phyloP scores from a whole-genome alignment of 2,797 vertebrate genomes.

The Acridotheres tristis region DNA sequence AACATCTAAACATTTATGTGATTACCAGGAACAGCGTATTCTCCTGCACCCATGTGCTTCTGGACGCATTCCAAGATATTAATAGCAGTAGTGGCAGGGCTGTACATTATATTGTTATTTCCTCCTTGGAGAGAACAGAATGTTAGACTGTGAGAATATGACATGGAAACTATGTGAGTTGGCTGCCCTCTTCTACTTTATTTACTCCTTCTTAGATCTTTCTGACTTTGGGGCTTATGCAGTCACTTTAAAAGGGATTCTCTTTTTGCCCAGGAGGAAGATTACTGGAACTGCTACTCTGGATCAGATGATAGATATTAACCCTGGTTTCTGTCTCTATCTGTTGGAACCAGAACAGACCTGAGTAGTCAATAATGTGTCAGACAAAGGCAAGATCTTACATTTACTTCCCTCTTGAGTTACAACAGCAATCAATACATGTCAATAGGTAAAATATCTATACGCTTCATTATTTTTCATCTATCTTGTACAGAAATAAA shows the following conservation, averaged over 20 bases:
- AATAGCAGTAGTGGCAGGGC: constrained; percentile 72
- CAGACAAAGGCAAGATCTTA: neutral
- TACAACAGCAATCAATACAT: neutral
- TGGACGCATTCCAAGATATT: constrained; percentile 73
- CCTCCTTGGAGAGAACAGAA: constrained; percentile 74
- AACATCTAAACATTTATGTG: constrained; percentile 49
- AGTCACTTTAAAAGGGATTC: constrained; percentile 50
- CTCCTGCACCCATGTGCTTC: constrained; percentile 56
- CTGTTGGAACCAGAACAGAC: neutral
- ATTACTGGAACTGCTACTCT: neutral
- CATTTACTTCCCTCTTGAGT: neutral
- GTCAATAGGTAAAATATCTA: neutral
- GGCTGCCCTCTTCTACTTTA: constrained; percentile 42
- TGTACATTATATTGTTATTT: constrained; percentile 74
- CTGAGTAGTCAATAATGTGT: neutral
- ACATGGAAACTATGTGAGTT: constrained; percentile 71
- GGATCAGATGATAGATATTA: neutral
- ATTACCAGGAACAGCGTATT: constrained; percentile 63
- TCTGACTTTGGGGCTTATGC: constrained; percentile 51
- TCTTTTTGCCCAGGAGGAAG: constrained; percentile 33
- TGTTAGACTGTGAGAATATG: constrained; percentile 72
- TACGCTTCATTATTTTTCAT: neutral
- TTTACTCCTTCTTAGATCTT: constrained; percentile 66
- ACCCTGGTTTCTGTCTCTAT: neutral
- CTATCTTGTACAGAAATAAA: neutral